Base-by-base conservation (phyloP, 2,888 invertebrate species). In the Drepanosiphum platanoidis region DNA sequence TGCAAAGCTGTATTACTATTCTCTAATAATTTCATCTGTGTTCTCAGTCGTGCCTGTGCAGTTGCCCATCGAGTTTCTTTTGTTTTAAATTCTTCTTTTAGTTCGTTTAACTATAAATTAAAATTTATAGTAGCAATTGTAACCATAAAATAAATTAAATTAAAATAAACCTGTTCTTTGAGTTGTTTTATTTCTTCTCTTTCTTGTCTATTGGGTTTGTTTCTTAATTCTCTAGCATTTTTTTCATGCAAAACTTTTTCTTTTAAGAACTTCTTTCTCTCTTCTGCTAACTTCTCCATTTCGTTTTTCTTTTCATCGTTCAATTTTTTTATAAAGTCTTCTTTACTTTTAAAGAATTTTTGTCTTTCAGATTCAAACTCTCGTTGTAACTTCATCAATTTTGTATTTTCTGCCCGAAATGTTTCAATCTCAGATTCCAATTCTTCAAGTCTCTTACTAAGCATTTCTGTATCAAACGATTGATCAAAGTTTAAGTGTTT, bases 21-120 rank as follows among this genome's bases (percentile, higher is more conserved):
- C 89, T 95, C 95, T 83, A 93, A 90, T 72, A 92, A 91, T 89
- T 94, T 93, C 42, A 95, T 90, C 90, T 95, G 95, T 87, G 94
- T 94, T 32, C 95, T 92, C 15, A 95, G 91, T 87, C 95, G 91
- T 0, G 94, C 94, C 88, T 94, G 94, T 0, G 92, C 92, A 0
- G 94, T 92, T 8, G 93, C 93, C 88, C 94, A 94, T 88, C 93
- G 92, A 27, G 93, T 92, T 88, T 95, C 95, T 90, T 94, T 95
- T n/a, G 92, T 89, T 88, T 92, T 92, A 30, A 94, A 90, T 87
- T 94, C 93, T 87, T 93, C 93, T 89, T 92, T 93, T 0, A 94
- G 89, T 71, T 92, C 91, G 82, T 91, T 92, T 58, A 95, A 89
- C 90, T 94, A 93, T 15, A 80, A 70, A 68, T 80, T 68, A 66